Base-by-base conservation (phyloP, 2,888 invertebrate species). In the Stegophylla sp. region DNA sequence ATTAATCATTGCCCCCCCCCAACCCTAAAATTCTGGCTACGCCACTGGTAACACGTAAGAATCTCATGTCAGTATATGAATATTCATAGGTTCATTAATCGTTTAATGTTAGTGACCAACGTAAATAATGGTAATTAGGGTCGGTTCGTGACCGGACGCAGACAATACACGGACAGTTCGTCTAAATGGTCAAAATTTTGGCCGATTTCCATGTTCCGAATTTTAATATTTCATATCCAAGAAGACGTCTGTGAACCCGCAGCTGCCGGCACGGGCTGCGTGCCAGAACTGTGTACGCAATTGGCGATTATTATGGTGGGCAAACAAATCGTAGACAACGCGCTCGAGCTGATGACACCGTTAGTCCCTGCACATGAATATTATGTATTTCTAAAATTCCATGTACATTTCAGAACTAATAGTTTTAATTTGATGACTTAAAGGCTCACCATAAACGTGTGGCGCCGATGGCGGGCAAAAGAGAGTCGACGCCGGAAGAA, bases 251-350 rank as follows among this genome's bases (percentile, higher is more conserved):
- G 95, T 85, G 95, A 96, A 87, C 95, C 95, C 0, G 95, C 96
- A 0, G 79, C 79, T 28, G 79, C 79, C 3, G 79, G 79, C 13
- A 71, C 79, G 1, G 97, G 97, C 1, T 97, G 97, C 86, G 89
- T 97, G 7, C 95, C 95, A 0, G 96, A 96, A 85, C 88, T 97
- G 45, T 96, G 95, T 85, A 95, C 96, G 83, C 96, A 96, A 84
- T 87, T 96, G 43, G 94, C 95, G 3, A 96, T 96, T 83, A 95
- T 96, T 83, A 96, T 97, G 95, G 92, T 97, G 66, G 97, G 97
- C 41, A 97, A 97, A 86, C 97, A 98, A 86, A 91, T 94, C 84
- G 92, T 95, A 87, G 97, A 96, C 86, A 97, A 97, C 87, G 92
- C 96, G 85, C 90, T 96, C 84, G 97, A 98, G 87, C 90, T 97